These are phyloP conservation scores for Arctopsyche grandis DNA, from an alignment of 1,140 invertebrate species.

Conservation along the genomic window DNA sequence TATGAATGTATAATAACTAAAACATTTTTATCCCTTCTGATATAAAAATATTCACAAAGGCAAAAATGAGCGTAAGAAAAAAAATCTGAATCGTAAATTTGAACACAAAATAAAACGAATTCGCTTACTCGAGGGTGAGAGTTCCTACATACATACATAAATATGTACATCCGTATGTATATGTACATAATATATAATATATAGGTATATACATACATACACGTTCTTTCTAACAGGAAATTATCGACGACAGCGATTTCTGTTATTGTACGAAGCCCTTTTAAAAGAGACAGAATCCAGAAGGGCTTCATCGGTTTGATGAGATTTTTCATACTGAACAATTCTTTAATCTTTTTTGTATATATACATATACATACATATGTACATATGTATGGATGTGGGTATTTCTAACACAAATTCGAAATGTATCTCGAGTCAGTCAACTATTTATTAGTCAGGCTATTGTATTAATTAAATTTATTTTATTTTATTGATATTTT, in stretches of 20 bases:
- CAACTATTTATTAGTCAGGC: too few relatives aligned
- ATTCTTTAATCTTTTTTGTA: constrained; percentile 23
- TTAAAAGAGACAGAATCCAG: constrained; percentile 11
- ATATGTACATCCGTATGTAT: neutral
- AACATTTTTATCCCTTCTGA: too few relatives aligned
- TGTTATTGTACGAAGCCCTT: constrained; percentile 25
- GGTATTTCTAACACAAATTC: too few relatives aligned
- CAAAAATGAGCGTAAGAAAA: too few relatives aligned
- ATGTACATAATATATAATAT: neutral
- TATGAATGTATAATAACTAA: too few relatives aligned
- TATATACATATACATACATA: too few relatives aligned
- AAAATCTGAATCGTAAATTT: too few relatives aligned
- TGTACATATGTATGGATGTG: too few relatives aligned
- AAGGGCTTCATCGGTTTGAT: constrained; percentile 17
- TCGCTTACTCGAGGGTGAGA: neutral
- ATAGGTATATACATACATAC: neutral
- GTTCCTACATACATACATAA: neutral
- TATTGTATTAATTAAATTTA: too few relatives aligned
- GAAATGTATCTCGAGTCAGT: too few relatives aligned
- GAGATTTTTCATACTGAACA: neutral
- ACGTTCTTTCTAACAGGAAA: constrained; percentile 2
- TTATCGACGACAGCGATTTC: constrained; percentile 17
- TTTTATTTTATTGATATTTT: too few relatives aligned
- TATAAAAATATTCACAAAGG: too few relatives aligned
- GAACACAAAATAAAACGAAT: neutral